Evolutionary conservation across 2,888 invertebrate genomes (phyloP), one percentile per base, ranked within the genome.

Genomic region (Andricus curvator): DNA sequence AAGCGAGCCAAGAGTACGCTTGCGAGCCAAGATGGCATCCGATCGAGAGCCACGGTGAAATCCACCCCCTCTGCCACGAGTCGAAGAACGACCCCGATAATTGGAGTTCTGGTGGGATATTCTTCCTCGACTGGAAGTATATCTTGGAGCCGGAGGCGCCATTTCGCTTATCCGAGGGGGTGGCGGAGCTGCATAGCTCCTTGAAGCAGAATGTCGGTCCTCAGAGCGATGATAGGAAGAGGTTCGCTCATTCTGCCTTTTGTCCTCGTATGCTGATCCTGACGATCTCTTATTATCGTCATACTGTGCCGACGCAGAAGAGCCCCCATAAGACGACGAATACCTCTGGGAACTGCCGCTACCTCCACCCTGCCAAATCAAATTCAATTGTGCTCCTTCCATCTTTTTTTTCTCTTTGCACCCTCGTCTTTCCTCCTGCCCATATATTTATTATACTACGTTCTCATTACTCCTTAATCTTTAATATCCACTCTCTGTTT

Each of bases 311-410:
- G 90, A 88, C 41, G 88, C 82, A 17, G 90, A 90, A n/a, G 91
- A 89, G 79, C 90, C 90, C 66, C 91, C 90, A 83, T 92, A 92
- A 78, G 90, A 89, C 77, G 90, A 90, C 37, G 90, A 90, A 85
- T 92, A 92, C 89, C 92, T 90, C 91, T 92, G 92, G 85, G 91
- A 91, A 84, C 90, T 87, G 81, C 90, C 88, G 87, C 90, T 88
- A 86, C 90, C 86, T 87, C 91, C 91, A 84, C 91, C 92, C 92
- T 92, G 91, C 90, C 89, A 91, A 92, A 92, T 90, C 89, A 92
- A 91, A 92, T 89, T 91, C 88, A 89, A 88, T 88, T 90, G 89
- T 89, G 88, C 88, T 88, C 89, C 88, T 83, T 89, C 88, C 86
- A 81, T 81, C 77, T 78, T 79, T 84, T 79, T 67, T 74, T 74